Base-by-base conservation (phyloP, 2,888 invertebrate species). In the Nephrotoma guestfalica region DNA sequence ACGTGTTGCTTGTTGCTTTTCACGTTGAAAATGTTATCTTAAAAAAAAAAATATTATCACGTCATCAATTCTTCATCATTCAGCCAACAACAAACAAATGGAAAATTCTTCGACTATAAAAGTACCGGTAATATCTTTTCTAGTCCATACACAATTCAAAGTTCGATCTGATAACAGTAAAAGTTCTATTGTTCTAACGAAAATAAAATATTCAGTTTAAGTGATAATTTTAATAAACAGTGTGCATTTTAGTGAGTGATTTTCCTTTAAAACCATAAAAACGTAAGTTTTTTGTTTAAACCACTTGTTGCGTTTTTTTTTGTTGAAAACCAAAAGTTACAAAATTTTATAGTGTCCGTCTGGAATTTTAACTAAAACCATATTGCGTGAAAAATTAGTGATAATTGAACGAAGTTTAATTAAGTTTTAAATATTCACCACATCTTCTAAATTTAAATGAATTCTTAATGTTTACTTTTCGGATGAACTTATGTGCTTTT, bases 31-130 rank as follows among this genome's bases (percentile, higher is more conserved):
- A 71, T 71, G 71, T 71, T 71, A 71, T 71, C 71, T 51, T 30
- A 18, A 71, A 71, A 71, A 30, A 71, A 30, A 18, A 71, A 30
- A 18, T 71, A 30, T 71, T 71, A 71, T 71, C 71, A 71, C 71
- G 71, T 71, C 71, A 71, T 71, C 71, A 71, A 71, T 71, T 71
- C 71, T 71, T 71, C 71, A 71, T 71, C 30, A 30, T 71, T 18
- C 30, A 71, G 9, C 71, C 71, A 71, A 18, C 71, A 71, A 71
- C 71, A 71, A 71, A 9, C 30, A 71, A 71, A 71, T 30, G 71
- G 41, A 84, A 84, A 41, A 84, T 41, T 41, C 18, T 85, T 85
- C 43, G 41, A 85, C 85, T 85, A 85, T 85, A 85, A 85, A 85
- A 85, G 85, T 45, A 85, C 41, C 85, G 85, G 85, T 45, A 43